Evolutionary conservation across 2,113 vertebrate genomes (phyloP).

Genomic region (Xiphophorus hellerii): DNA sequence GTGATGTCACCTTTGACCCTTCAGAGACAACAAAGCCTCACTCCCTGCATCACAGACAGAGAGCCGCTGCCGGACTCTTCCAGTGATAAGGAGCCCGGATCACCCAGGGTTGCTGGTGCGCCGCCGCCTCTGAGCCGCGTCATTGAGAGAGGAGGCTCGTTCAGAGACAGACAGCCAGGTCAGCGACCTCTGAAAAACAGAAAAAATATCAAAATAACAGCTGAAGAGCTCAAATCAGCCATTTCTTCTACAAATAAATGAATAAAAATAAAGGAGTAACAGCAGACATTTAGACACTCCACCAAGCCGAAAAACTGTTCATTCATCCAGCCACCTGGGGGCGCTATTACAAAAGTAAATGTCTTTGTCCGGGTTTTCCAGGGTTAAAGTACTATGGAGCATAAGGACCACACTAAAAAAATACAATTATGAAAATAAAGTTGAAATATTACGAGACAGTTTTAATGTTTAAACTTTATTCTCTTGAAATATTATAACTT

Average conservation of each 20-base stretch:
- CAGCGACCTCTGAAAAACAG: neutral
- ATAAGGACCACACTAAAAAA: too few species aligned
- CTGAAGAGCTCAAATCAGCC: neutral
- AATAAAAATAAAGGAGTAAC: too few species aligned
- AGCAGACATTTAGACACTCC: too few species aligned
- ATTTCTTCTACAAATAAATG: neutral
- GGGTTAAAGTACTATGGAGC: too few species aligned
- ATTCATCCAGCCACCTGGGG: too few species aligned
- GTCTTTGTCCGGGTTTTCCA: too few species aligned
- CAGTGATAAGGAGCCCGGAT: slow-evolving; percentile 70
- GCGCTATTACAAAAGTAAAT: too few species aligned
- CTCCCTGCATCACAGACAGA: slow-evolving; percentile 77
- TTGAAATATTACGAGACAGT: too few species aligned
- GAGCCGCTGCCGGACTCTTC: slow-evolving; percentile 68
- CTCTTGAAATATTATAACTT: too few species aligned
- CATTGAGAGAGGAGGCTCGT: slow-evolving; percentile 62
- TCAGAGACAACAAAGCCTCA: slow-evolving; percentile 72
- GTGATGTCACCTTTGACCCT: slow-evolving; percentile 67
- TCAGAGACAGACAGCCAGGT: slow-evolving; percentile 65
- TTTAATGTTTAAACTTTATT: too few species aligned
- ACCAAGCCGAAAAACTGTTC: too few species aligned
- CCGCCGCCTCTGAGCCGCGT: slow-evolving; percentile 50
- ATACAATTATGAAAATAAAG: too few species aligned
- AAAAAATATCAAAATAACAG: neutral
- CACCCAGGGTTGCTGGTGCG: slow-evolving; percentile 58